Evolutionary conservation across 1,140 invertebrate genomes (phyloP).

Genomic region (Drosophila rufa): DNA sequence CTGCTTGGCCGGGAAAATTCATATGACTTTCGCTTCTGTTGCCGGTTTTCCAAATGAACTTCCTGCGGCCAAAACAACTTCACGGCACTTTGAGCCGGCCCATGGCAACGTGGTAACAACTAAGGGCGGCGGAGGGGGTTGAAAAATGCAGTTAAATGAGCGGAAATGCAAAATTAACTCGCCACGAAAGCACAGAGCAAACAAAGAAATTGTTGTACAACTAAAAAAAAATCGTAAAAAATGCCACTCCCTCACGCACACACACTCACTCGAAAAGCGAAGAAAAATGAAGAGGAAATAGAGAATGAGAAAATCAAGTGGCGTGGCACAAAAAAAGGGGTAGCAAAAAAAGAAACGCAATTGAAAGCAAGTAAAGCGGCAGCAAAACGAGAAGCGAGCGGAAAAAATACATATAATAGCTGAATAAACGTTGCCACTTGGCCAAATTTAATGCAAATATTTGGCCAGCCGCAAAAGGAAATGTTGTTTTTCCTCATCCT

Average conservation of each 20-base stretch:
- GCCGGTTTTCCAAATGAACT: slow-evolving; percentile 70
- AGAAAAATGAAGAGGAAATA: slow-evolving; percentile 74
- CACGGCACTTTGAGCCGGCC: slow-evolving; percentile 68
- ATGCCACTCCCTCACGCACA: slow-evolving; percentile 9
- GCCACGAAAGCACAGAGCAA: slow-evolving; percentile 75
- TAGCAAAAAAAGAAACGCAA: slow-evolving; percentile 34
- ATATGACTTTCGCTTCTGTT: slow-evolving; percentile 46
- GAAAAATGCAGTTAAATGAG: slow-evolving; percentile 77
- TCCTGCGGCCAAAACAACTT: slow-evolving; percentile 79
- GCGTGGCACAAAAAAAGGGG: slow-evolving; percentile 17
- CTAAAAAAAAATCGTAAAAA: slow-evolving; percentile 33
- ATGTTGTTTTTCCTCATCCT: slow-evolving; percentile 33
- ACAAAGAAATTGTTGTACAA: slow-evolving; percentile 79
- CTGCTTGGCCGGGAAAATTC: slow-evolving; percentile 35
- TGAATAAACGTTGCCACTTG: slow-evolving; percentile 76
- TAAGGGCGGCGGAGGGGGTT: neutral
- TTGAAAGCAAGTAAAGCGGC: slow-evolving; percentile 45
- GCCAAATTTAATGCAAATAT: slow-evolving; percentile 79
- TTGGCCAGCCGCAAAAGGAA: slow-evolving; percentile 61
- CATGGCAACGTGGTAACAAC: slow-evolving; percentile 26
- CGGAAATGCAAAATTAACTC: slow-evolving; percentile 83
- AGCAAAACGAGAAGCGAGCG: slow-evolving; percentile 13
- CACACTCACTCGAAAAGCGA: slow-evolving; percentile 23
- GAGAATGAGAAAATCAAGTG: slow-evolving; percentile 54
- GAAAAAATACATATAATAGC: slow-evolving; percentile 42